These are phyloP conservation scores for Parnassius apollo DNA, from an alignment of 2,888 invertebrate genomes.

Conservation along the genomic window DNA sequence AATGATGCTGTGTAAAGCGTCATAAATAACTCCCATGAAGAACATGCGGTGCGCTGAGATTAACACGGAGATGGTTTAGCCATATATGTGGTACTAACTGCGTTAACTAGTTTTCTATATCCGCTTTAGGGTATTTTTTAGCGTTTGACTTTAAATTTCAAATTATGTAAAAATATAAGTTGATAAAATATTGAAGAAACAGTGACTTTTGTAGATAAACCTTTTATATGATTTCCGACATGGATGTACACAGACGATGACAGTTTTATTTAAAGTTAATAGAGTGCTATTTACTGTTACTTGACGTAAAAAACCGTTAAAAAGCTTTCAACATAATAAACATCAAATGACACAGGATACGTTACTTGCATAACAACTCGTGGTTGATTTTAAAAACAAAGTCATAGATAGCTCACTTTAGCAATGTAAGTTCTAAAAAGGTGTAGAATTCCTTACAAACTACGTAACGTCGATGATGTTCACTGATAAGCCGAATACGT, in stretches of 20 bases:
- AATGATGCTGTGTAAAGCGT: constrained; percentile 2
- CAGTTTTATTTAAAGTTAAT: no score
- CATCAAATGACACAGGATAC: not conserved
- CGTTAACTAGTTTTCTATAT: no score
- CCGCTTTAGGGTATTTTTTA: no score
- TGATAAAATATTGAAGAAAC: no score
- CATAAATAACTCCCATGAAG: not conserved
- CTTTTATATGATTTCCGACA: no score
- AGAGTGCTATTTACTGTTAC: no score
- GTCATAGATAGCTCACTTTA: not conserved
- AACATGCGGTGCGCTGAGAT: not conserved
- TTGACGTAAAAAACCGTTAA: no score
- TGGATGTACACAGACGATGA: no score
- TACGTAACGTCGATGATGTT: constrained; percentile 15
- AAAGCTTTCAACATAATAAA: not conserved
- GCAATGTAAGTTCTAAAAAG: constrained; percentile 11
- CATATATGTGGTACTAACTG: not conserved
- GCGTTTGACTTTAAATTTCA: no score
- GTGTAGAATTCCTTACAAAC: constrained; percentile 22
- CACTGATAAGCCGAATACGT: constrained; percentile 19
- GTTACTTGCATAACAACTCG: not conserved
- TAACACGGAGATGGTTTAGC: not conserved
- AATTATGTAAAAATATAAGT: no score
- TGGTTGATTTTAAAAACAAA: not conserved
- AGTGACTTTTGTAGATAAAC: no score